Percentiles rank a stretch among this genome's conserved stretches.
phyloP scores from a whole-genome alignment of 1,140 invertebrate genomes.

The Cydia pomonella region DNA sequence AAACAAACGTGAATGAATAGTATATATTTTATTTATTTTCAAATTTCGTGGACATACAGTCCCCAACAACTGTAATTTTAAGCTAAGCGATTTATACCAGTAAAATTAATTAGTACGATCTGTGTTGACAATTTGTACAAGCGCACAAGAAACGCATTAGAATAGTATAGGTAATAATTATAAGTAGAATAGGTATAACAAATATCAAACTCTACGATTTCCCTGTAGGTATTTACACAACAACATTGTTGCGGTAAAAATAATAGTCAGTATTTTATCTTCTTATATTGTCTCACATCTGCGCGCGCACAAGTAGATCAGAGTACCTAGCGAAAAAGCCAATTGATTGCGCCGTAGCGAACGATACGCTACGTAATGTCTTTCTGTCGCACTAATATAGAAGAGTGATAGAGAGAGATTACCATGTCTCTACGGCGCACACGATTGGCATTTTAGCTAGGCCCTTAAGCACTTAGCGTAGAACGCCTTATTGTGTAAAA shows the following conservation, averaged over 20 bases:
- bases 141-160: neutral
- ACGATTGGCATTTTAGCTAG: no score
- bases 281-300: neutral
- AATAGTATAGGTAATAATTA: conserved; percentile 37
- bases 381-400: no score
- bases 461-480: no score
- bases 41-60: neutral
- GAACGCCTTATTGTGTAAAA: no score
- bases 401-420: no score
- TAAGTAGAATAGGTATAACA: conserved; percentile 50
- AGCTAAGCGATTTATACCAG: conserved; percentile 1
- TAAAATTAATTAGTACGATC: neutral
- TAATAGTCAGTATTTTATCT: conserved; percentile 15
- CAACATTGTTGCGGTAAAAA: conserved; percentile 48
- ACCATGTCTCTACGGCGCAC: no score
- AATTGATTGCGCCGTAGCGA: no score
- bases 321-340: no score
- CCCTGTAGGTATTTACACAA: conserved; percentile 63
- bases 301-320: no score
- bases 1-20: conserved; percentile 4
- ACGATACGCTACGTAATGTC: no score
- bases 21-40: conserved; percentile 31
- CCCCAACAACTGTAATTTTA: neutral
- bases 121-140: neutral
- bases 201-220: conserved; percentile 41